These are phyloP conservation scores for Drosophila kuntzei DNA, from an alignment of 2,888 invertebrate species.

Conservation along the genomic window DNA sequence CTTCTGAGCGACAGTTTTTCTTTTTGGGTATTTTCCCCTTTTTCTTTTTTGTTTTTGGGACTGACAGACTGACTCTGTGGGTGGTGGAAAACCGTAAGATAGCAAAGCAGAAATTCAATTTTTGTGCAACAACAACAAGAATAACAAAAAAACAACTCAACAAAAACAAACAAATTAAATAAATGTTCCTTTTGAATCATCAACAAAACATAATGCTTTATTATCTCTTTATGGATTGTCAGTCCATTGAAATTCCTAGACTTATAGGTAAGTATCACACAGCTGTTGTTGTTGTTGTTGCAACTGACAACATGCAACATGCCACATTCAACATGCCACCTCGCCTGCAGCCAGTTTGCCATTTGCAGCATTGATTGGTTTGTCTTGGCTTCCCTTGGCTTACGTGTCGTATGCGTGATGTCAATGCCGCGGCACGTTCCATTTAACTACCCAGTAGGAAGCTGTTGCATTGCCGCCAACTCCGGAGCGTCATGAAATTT, in stretches of 20 bases:
- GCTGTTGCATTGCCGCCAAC: conserved; percentile 27
- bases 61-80: conserved; percentile 50
- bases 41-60: conserved; percentile 17
- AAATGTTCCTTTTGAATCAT: conserved; percentile 81
- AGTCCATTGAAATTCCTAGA: background rate
- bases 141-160: conserved; percentile 32
- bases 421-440: conserved; percentile 41
- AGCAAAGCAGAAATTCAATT: conserved; percentile 74
- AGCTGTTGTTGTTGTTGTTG: background rate
- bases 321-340: background rate
- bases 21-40: background rate
- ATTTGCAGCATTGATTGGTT: conserved; percentile 43
- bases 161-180: conserved; percentile 76
- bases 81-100: conserved; percentile 51
- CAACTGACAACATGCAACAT: background rate
- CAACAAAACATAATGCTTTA: conserved; percentile 60
- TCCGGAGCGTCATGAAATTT: background rate
- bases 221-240: conserved; percentile 27
- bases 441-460: conserved; percentile 12
- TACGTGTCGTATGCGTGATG: conserved; percentile 60
- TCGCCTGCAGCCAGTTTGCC: conserved; percentile 22
- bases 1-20: conserved; percentile 58
- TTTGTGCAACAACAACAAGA: conserved; percentile 51
- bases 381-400: conserved; percentile 46
- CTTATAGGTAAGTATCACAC: conserved; percentile 32